These are phyloP conservation scores for Phyto melanocephala DNA, from an alignment of 2,888 invertebrate species.

Conservation along the genomic window DNA sequence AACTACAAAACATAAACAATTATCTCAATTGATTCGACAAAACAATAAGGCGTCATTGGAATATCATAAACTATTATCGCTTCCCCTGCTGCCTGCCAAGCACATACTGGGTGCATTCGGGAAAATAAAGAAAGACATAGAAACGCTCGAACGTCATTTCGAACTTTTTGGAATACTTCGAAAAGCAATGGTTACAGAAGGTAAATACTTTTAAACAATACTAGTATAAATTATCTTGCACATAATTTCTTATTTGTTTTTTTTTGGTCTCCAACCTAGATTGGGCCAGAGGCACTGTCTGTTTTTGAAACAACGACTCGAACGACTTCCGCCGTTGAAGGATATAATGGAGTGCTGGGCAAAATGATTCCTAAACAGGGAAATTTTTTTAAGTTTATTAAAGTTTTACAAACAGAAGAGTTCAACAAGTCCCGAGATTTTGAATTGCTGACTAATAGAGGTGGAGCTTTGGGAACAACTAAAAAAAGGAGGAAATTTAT, in stretches of 20 bases:
- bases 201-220: neutral
- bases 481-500: too few relatives aligned
- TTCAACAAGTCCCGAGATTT: too few relatives aligned
- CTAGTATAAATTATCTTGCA: neutral
- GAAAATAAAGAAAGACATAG: neutral
- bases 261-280: neutral
- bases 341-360: neutral
- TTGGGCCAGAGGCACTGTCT: slow-evolving; percentile 2
- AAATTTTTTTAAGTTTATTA: neutral
- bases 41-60: slow-evolving; percentile 65
- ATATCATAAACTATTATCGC: slow-evolving; percentile 66
- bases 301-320: neutral
- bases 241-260: neutral
- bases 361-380: neutral
- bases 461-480: too few relatives aligned
- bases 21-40: too few relatives aligned
- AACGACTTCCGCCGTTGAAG: neutral
- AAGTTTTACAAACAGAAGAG: too few relatives aligned
- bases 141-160: neutral
- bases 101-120: neutral
- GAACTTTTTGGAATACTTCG: neutral
- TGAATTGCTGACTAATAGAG: too few relatives aligned
- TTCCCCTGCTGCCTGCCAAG: neutral
- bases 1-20: too few relatives aligned
- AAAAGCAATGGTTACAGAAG: neutral